A percentile compares a stretch with the other conserved stretches of the same genome.
phyloP scores from a whole-genome alignment of 2,113 vertebrate species.

The Thunnus thynnus region DNA sequence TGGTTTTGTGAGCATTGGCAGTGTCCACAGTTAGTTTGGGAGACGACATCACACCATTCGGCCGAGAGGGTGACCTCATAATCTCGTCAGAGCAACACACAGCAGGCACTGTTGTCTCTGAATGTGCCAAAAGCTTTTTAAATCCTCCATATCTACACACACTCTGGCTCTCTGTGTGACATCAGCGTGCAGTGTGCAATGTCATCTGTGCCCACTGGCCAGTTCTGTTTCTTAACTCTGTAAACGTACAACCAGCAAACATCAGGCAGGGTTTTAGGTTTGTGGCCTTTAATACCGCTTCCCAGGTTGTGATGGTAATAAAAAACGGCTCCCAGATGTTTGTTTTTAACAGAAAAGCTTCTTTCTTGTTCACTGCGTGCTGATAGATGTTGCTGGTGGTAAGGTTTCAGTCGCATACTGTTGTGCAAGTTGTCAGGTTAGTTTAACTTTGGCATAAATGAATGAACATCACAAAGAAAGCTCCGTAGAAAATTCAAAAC shows the following conservation, averaged over 20 bases:
- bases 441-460: background rate
- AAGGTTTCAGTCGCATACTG: background rate
- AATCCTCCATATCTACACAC: slow-evolving; percentile 2
- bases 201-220: slow-evolving; percentile 49
- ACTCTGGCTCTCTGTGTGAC: background rate
- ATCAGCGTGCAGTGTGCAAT: slow-evolving; percentile 4
- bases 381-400: background rate
- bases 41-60: background rate
- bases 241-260: slow-evolving; percentile 27
- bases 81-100: slow-evolving; percentile 23
- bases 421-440: background rate
- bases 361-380: background rate
- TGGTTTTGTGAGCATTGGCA: background rate
- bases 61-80: slow-evolving; percentile 12
- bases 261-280: background rate
- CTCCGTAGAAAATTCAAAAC: no score
- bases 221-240: slow-evolving; percentile 11
- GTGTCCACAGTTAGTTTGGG: background rate
- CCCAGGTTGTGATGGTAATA: slow-evolving; percentile 10
- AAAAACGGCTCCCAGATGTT: slow-evolving; percentile 11
- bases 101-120: slow-evolving; percentile 20
- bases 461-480: no score
- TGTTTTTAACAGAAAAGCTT: background rate
- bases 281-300: background rate
- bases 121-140: slow-evolving; percentile 10